phyloP scores from a whole-genome alignment of 2,113 vertebrate genomes.

The Psilopsiagon aurifrons region DNA sequence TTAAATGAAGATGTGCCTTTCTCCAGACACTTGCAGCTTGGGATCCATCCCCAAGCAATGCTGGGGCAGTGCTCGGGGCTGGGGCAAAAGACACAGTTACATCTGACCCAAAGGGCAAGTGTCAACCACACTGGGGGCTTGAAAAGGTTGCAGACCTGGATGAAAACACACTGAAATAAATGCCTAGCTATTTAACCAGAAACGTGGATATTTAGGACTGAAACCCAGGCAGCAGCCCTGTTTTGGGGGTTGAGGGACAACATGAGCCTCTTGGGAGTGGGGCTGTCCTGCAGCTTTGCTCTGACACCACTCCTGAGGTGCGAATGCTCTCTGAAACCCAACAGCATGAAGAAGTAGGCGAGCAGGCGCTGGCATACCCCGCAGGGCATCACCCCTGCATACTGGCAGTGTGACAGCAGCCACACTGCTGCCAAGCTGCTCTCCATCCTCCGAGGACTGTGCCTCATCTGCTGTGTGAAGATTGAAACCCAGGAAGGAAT shows the following conservation, averaged over 20 bases:
- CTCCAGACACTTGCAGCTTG: background rate
- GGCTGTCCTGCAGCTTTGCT: background rate
- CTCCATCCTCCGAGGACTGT: background rate
- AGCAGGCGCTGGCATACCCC: background rate
- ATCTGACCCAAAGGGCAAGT: rapidly evolving
- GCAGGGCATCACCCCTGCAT: rapidly evolving
- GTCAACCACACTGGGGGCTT: rapidly evolving
- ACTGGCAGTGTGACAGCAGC: background rate
- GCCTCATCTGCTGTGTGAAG: background rate
- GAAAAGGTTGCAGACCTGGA: background rate
- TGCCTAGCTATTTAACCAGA: background rate
- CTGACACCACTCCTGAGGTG: rapidly evolving
- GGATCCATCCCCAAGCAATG: background rate
- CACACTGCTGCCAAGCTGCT: background rate
- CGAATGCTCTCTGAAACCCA: rapidly evolving
- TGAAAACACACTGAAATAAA: background rate
- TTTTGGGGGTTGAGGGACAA: background rate
- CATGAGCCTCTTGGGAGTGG: rapidly evolving
- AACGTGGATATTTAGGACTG: background rate
- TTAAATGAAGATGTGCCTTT: background rate
- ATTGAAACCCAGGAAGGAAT: background rate
- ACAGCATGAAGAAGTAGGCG: background rate
- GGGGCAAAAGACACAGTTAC: background rate
- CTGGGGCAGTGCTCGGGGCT: rapidly evolving
- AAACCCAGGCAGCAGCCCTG: background rate